These are phyloP conservation scores for Neuroscelio doddi DNA, from an alignment of 2,888 invertebrate genomes.

Conservation along the genomic window DNA sequence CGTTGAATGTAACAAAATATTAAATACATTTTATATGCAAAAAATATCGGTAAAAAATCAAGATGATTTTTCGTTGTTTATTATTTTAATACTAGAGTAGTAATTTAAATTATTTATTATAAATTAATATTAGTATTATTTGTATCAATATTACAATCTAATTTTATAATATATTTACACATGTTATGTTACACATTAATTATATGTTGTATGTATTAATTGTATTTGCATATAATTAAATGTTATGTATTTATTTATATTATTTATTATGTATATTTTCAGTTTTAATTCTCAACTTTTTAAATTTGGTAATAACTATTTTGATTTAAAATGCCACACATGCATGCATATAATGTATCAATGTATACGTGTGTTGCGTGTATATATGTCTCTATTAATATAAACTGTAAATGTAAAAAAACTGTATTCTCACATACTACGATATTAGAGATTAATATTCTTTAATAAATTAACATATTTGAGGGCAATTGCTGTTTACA, in stretches of 20 bases:
- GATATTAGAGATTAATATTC: constrained; percentile 32
- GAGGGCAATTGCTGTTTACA: too few relatives aligned
- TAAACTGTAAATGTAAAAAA: constrained; percentile 33
- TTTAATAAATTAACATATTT: constrained; percentile 18
- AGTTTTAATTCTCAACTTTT: too few relatives aligned
- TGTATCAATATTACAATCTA: neutral
- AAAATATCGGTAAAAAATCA: neutral
- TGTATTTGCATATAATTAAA: neutral
- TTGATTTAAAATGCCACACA: constrained; percentile 1
- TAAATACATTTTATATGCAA: too few relatives aligned
- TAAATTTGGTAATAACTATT: too few relatives aligned
- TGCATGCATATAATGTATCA: constrained; percentile 24
- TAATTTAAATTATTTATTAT: neutral
- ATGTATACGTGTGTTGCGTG: constrained; percentile 40
- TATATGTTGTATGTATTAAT: neutral
- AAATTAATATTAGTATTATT: constrained; percentile 5
- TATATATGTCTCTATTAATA: constrained; percentile 32
- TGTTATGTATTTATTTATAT: constrained; percentile 2
- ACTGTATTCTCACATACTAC: constrained; percentile 34
- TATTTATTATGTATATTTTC: neutral
- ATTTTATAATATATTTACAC: neutral
- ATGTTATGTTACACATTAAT: constrained; percentile 2
- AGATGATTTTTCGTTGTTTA: neutral
- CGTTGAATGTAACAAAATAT: too few relatives aligned
- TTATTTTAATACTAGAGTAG: constrained; percentile 1